Evolutionary conservation across 2,888 invertebrate species (phyloP), one percentile per base, ranked within the genome.

Genomic region (Mesorhabditis spiculigera): DNA sequence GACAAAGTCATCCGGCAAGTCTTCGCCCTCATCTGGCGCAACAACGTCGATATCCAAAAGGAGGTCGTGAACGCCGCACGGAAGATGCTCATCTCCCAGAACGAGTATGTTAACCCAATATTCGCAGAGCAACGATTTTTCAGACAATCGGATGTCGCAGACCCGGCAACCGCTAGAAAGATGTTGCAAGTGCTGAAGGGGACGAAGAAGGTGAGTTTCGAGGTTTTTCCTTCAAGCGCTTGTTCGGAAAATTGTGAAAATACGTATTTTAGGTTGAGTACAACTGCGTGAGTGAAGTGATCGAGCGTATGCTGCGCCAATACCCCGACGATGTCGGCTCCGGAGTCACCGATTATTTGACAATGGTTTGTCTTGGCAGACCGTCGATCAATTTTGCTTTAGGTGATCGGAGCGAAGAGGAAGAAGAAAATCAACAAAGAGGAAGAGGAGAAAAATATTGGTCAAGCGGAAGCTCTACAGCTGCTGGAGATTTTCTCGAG

Each of bases 1-100:
- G 58, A 50, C n/a, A n/a, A 50, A 13, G 58, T 50, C 58, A 50
- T 50, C 58, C 8, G n/a, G n/a, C 58, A 50, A 50, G 58, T 50
- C 8, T 50, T 50, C n/a, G 58, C 58, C 10, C n/a, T 50, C 10
- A 50, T 50, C n/a, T 50, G 58, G 58, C 58, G 58, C 8, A 50
- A 50, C 58, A 50, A n/a, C n/a, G 3, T 50, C n/a, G 58, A 50
- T 10, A 50, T 50, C n/a, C 58, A 50, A 50, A 10, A n/a, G n/a
- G 58, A 50, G n/a, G 58, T 50, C n/a, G 10, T 50, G 58, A 50
- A n/a, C n/a, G 58, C 58, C 8, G 58, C 58, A 13, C 58, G 58
- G 58, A 10, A n/a, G n/a, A 50, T 50, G 58, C 58, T 50, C n/a
- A 10, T 50, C n/a, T 50, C 58, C 8, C 58, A 50, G 58, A 50